Evolutionary conservation across 2,888 invertebrate genomes (phyloP), one percentile per base, ranked within the genome.

Genomic region (Cheilosia scutellata): DNA sequence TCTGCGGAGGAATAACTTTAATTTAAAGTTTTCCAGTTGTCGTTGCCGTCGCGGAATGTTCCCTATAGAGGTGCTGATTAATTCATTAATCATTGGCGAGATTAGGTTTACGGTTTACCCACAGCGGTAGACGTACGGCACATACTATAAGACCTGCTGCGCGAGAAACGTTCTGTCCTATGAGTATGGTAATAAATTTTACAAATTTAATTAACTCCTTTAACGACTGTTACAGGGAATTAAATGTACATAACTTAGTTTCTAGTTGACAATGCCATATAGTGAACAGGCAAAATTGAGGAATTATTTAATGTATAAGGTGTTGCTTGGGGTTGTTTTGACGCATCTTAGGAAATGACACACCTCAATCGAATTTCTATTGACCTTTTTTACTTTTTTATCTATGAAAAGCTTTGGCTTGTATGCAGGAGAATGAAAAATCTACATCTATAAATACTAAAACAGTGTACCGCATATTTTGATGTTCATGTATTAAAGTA

Each of bases 201-300:
- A 65, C 40, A 83, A 83, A 83, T 83, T 83, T 83, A 83, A 83
- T 83, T 83, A 83, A 83, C 72, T 72, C 71, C 58, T 63, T 77
- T 55, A 55, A 47, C 40, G 53, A 66, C 58, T 79, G 62, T 37
- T 57, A 53, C 60, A 13, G 42, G 42, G 33, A 37, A 62, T 65
- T 65, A 72, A 65, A 79, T 63, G 65, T 53, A 20, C 51, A 65
- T 66, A 74, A 72, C 20, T 60, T 66, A 47, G 44, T n/a, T 79
- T 33, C 20, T 66, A 51, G 37, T 65, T 58, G 25, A 13, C 40
- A 16, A n/a, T 11, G 11, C 3, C 11, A 47, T 47, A 6, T 2
- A 16, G 1, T 7, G 1, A 4, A 5, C 5, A 11, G 37, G 4
- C 9, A 33, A 31, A 33, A 13, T 44, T 16, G 0, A n/a, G 16